phyloP scores from a whole-genome alignment of 2,113 vertebrate genomes.

The Rallus limicola region DNA sequence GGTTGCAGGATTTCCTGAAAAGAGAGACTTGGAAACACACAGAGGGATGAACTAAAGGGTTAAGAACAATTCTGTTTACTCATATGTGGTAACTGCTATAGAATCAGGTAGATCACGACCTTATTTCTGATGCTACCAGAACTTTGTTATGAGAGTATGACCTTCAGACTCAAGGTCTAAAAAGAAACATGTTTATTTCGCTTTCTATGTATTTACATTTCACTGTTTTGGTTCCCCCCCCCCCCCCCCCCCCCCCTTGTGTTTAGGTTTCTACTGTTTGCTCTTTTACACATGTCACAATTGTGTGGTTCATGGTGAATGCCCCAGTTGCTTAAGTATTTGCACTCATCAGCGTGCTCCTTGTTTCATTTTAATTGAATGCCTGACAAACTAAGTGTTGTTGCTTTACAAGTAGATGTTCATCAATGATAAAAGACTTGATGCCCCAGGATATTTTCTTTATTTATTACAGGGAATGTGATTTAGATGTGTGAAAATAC shows the following conservation, averaged over 20 bases:
- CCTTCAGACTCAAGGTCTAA: background rate
- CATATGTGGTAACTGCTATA: background rate
- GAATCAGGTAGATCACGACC: background rate
- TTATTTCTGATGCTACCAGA: background rate
- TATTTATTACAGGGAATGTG: background rate
- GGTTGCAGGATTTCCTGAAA: background rate
- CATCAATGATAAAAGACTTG: background rate
- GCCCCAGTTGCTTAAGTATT: slow-evolving; percentile 6
- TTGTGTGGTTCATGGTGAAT: background rate
- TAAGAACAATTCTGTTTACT: background rate
- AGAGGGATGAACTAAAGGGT: background rate
- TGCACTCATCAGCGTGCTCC: background rate
- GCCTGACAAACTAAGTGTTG: background rate
- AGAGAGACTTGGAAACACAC: background rate
- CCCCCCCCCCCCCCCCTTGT: background rate
- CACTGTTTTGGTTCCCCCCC: background rate
- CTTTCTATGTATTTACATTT: background rate
- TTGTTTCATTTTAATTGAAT: slow-evolving; percentile 61
- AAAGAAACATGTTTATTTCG: background rate
- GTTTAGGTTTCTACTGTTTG: background rate
- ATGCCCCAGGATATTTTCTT: background rate
- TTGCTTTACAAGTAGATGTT: background rate
- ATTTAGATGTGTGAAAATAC: background rate
- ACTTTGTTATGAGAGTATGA: background rate
- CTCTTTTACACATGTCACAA: background rate